These are phyloP conservation scores for Natator depressus DNA, from an alignment of 2,113 vertebrate genomes.

Conservation along the genomic window DNA sequence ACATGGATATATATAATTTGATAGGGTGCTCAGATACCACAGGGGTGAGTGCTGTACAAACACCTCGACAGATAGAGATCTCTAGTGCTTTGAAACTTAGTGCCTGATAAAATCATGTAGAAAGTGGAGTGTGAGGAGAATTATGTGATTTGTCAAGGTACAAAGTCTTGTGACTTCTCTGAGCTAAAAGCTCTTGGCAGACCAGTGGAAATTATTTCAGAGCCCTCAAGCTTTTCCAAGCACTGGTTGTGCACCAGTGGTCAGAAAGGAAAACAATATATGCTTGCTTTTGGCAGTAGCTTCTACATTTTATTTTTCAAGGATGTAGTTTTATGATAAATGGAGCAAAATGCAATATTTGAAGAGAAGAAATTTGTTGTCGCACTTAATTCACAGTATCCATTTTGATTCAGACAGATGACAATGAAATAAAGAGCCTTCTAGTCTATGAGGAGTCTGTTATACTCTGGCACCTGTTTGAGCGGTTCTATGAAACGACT, in stretches of 20 bases:
- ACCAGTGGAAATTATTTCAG: slow-evolving; percentile 16
- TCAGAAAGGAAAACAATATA: neutral
- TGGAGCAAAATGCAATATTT: neutral
- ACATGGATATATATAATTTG: neutral
- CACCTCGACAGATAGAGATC: neutral
- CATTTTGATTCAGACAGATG: neutral
- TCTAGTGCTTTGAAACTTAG: neutral
- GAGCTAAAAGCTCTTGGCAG: neutral
- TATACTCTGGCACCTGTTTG: neutral
- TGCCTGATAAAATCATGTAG: neutral
- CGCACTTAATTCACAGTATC: neutral
- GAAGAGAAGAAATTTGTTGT: neutral
- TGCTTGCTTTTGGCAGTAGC: neutral
- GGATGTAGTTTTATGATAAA: neutral
- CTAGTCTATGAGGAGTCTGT: neutral
- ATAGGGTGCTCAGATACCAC: neutral
- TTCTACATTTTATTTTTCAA: neutral
- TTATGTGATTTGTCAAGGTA: neutral
- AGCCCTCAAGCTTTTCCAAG: neutral
- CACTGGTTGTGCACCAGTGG: neutral
- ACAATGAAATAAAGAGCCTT: too few relatives aligned
- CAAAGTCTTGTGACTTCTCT: neutral
- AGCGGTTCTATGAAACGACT: neutral
- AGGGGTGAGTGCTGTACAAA: neutral
- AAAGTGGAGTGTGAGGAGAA: neutral